phyloP scores from a whole-genome alignment of 2,797 vertebrate species.

The Gymnodraco acuticeps region DNA sequence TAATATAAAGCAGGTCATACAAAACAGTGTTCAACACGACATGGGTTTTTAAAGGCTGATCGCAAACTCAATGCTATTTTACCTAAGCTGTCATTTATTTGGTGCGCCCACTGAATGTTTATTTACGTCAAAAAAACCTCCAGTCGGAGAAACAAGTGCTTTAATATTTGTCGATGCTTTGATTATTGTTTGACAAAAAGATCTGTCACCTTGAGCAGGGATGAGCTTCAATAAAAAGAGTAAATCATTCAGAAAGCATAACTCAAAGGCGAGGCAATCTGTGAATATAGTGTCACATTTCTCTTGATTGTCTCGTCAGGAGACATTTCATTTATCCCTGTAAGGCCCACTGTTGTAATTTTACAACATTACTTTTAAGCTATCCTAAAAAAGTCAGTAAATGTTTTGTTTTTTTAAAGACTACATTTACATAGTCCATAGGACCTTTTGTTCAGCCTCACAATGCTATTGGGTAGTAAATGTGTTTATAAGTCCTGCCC shows the following conservation, averaged over 20 bases:
- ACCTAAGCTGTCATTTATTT: constrained; percentile 3
- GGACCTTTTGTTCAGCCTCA: too few relatives aligned
- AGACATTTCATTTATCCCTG: too few relatives aligned
- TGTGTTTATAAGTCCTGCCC: too few relatives aligned
- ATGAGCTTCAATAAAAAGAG: neutral
- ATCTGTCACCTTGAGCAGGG: neutral
- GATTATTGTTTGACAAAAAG: neutral
- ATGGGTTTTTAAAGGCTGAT: neutral
- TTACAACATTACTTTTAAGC: too few relatives aligned
- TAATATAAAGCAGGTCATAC: constrained; percentile 10
- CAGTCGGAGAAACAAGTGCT: neutral
- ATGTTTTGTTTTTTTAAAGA: too few relatives aligned
- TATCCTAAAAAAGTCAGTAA: too few relatives aligned
- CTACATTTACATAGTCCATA: too few relatives aligned
- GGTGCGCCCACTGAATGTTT: neutral
- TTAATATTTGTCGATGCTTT: neutral
- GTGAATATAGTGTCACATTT: neutral
- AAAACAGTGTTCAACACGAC: constrained; percentile 3
- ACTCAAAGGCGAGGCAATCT: neutral
- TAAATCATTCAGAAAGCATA: too few relatives aligned
- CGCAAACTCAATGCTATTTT: neutral
- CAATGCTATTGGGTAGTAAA: too few relatives aligned
- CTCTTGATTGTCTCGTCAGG: neutral
- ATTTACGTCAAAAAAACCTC: neutral
- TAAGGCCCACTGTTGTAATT: too few relatives aligned